phyloP scores from a whole-genome alignment of 2,888 invertebrate species.

The Taenaris catops region DNA sequence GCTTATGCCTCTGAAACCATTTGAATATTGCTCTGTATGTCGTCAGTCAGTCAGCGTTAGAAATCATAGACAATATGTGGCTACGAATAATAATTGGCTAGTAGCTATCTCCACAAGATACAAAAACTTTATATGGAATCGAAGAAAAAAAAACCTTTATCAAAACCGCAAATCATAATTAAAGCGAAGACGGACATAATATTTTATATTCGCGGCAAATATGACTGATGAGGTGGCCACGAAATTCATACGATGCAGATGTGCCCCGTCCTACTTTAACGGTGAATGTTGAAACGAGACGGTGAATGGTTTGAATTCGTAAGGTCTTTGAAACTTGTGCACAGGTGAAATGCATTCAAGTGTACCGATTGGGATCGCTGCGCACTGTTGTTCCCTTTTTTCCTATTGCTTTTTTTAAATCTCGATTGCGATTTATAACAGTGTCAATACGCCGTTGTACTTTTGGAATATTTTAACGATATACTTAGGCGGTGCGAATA shows the following conservation, averaged over 20 bases:
- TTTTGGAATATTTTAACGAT: too few species aligned
- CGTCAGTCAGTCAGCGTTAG: too few species aligned
- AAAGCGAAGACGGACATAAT: constrained; percentile 9
- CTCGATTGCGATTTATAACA: too few species aligned
- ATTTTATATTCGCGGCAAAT: constrained; percentile 39
- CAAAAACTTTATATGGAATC: constrained; percentile 1
- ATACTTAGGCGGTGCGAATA: too few species aligned
- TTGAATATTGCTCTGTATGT: too few species aligned
- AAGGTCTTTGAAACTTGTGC: constrained; percentile 27
- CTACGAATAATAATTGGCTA: too few species aligned
- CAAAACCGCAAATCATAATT: constrained; percentile 15
- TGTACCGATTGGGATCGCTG: constrained; percentile 19
- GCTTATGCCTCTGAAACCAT: too few species aligned
- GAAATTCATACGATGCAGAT: constrained; percentile 14
- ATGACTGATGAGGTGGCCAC: constrained; percentile 34
- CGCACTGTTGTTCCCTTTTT: constrained; percentile 22
- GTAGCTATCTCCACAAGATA: too few species aligned
- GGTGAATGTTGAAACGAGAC: constrained; percentile 14
- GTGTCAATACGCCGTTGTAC: too few species aligned
- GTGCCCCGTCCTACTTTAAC: constrained; percentile 12
- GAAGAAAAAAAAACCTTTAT: constrained; percentile 3
- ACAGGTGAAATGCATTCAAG: constrained; percentile 28
- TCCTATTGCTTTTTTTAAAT: too few species aligned
- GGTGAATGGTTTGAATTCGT: constrained; percentile 18
- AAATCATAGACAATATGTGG: too few species aligned